These are phyloP conservation scores for Drosophila anomelani DNA, from an alignment of 2,888 invertebrate genomes.

Conservation along the genomic window DNA sequence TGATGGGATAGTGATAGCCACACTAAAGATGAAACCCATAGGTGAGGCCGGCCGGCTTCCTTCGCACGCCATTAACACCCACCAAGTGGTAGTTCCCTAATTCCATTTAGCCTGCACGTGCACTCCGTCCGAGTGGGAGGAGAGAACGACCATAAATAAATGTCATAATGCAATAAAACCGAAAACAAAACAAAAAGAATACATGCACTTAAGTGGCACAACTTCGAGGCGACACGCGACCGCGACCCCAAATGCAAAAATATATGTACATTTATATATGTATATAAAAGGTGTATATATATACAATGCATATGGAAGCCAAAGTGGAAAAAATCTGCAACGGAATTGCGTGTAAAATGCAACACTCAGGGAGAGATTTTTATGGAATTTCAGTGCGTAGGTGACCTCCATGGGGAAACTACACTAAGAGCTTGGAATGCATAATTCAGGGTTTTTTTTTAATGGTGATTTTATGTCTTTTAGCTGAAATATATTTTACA, in stretches of 20 bases:
- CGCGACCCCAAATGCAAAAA: constrained; percentile 48
- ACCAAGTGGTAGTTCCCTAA: constrained; percentile 7
- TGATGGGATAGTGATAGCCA: constrained; percentile 37
- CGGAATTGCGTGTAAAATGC: constrained; percentile 59
- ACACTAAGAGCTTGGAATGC: not conserved
- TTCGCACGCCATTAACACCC: constrained; percentile 54
- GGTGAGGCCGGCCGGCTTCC: constrained; percentile 35
- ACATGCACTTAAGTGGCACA: constrained; percentile 65
- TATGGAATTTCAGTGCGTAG: constrained; percentile 22
- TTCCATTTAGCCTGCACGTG: constrained; percentile 40
- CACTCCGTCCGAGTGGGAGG: constrained; percentile 38
- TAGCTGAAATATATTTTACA: not conserved
- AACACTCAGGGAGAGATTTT: constrained; percentile 23
- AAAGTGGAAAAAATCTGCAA: constrained; percentile 30
- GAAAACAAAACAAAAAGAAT: constrained; percentile 38
- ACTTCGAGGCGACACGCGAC: constrained; percentile 59
- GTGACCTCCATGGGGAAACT: not conserved
- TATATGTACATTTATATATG: constrained; percentile 3
- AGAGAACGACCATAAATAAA: constrained; percentile 66
- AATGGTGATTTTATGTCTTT: not conserved
- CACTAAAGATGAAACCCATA: constrained; percentile 31
- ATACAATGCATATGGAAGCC: constrained; percentile 3
- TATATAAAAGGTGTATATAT: not conserved
- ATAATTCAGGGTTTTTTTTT: not conserved
- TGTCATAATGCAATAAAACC: constrained; percentile 75